Evolutionary conservation across 1,140 invertebrate species (phyloP).

Genomic region (Papilio aristodemus): DNA sequence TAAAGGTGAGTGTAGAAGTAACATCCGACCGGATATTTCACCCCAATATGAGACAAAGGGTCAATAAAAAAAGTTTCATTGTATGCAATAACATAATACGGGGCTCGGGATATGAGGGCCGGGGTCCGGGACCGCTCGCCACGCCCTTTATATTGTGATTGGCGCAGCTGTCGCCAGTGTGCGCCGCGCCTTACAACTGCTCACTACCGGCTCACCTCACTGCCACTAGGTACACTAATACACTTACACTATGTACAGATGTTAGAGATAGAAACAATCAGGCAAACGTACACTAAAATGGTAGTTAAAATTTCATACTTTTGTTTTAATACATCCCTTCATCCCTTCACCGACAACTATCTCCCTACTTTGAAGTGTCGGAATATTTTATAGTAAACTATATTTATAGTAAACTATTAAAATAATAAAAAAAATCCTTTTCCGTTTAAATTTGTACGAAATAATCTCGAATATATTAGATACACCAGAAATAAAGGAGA

Average conservation of each 20-base stretch:
- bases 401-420: no score
- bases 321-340: no score
- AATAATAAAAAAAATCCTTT: no score
- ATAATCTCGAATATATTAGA: no score
- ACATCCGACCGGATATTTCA: conserved; percentile 79
- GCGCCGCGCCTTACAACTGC: conserved; percentile 52
- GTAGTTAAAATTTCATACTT: no score
- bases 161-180: conserved; percentile 74
- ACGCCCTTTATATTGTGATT: conserved; percentile 77
- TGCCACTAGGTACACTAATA: conserved; percentile 1
- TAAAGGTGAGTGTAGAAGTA: conserved; percentile 70
- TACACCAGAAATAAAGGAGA: no score
- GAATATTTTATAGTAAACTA: no score
- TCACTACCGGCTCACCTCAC: conserved; percentile 28
- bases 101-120: conserved; percentile 53
- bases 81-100: conserved; percentile 75
- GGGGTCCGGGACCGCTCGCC: conserved; percentile 48
- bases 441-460: no score
- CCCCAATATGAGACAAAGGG: conserved; percentile 71
- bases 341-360: no score
- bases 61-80: conserved; percentile 76
- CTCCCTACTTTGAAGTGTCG: no score
- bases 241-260: not conserved
- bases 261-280: not conserved
- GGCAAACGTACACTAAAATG: no score